Percentiles rank a stretch among this genome's conserved stretches.
These are phyloP conservation scores for Polyodon spathula DNA, from an alignment of 2,113 vertebrate genomes.

Conservation along the genomic window DNA sequence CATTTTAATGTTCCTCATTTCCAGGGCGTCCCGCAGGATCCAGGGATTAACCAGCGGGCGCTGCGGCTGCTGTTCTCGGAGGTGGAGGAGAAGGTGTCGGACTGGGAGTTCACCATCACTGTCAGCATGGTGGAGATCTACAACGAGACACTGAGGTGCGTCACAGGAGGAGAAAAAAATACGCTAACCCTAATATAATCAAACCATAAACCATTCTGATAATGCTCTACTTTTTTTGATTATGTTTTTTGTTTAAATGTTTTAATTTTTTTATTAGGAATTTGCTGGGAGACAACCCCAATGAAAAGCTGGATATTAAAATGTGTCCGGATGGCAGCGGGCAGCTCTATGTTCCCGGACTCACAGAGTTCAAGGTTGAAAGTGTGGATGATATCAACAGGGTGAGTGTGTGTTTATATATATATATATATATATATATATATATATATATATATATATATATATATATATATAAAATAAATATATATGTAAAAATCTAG, in stretches of 20 bases:
- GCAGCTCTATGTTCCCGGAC: constrained; percentile 83
- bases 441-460: too few species aligned
- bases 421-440: too few species aligned
- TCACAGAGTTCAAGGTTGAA: constrained; percentile 73
- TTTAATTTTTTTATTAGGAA: constrained; percentile 53
- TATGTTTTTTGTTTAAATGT: too few species aligned
- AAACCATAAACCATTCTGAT: too few species aligned
- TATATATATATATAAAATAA: too few species aligned
- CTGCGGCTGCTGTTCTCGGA: constrained; percentile 82
- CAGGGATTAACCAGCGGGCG: constrained; percentile 90
- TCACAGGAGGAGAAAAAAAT: background rate
- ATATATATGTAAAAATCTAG: too few species aligned
- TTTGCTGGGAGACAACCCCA: constrained; percentile 73
- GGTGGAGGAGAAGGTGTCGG: constrained; percentile 67
- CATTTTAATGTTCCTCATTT: background rate
- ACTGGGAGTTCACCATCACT: constrained; percentile 82
- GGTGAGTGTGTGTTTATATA: constrained; percentile 49
- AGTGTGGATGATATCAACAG: constrained; percentile 89
- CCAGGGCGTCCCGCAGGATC: constrained; percentile 72
- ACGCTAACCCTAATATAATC: too few species aligned
- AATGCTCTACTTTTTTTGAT: too few species aligned
- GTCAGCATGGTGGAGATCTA: constrained; percentile 93
- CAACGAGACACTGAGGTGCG: constrained; percentile 75
- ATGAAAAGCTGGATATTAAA: constrained; percentile 88
- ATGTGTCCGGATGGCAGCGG: constrained; percentile 85